These are phyloP conservation scores for Labia minor DNA, from an alignment of 2,888 invertebrate genomes.

Conservation along the genomic window DNA sequence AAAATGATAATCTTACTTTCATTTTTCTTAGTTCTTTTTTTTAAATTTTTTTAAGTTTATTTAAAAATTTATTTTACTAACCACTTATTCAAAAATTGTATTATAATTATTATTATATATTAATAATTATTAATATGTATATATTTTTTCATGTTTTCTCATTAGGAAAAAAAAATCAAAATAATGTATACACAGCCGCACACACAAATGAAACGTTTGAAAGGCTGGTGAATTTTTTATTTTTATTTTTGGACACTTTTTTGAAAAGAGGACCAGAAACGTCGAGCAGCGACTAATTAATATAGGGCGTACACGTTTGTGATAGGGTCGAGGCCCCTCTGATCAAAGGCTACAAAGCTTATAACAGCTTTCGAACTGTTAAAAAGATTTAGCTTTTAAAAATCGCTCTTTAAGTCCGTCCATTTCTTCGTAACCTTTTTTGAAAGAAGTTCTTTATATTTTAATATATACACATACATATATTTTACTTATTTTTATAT, in stretches of 20 bases:
- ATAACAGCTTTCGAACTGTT: background rate
- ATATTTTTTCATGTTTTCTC: background rate
- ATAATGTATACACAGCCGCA: background rate
- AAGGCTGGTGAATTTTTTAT: background rate
- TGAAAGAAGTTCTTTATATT: background rate
- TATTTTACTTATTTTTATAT: background rate
- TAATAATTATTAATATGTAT: background rate
- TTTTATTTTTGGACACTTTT: background rate
- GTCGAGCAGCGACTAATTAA: background rate
- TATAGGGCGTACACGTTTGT: background rate
- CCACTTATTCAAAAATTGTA: background rate
- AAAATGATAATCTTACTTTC: background rate
- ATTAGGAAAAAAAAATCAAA: background rate
- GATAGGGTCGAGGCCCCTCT: background rate
- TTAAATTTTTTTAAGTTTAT: background rate
- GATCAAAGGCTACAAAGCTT: background rate
- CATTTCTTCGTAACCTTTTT: background rate
- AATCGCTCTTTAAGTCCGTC: no score
- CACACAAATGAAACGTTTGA: constrained; percentile 4
- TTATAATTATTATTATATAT: background rate
- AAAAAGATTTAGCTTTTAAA: background rate
- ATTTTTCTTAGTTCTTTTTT: background rate
- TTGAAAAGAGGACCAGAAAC: background rate
- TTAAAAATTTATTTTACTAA: background rate
- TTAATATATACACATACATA: constrained; percentile 7